Base-by-base conservation (phyloP, 2,113 vertebrate species). In the Crocuta crocuta region DNA sequence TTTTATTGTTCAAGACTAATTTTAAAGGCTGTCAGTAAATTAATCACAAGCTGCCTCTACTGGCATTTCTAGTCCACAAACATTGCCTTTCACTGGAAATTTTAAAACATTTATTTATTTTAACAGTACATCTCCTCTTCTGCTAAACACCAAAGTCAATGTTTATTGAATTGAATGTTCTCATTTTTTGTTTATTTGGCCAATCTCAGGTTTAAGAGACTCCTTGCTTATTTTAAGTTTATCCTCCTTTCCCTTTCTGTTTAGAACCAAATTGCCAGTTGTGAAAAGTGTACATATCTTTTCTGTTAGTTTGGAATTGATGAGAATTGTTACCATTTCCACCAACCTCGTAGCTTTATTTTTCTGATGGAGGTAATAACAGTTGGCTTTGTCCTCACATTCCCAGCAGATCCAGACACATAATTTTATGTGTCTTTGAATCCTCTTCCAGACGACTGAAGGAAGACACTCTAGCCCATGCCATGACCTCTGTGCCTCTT, bases 21-120 rank as follows among this genome's bases (percentile, higher is more conserved):
- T 79, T 53, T 86, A 94, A 96, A 58, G 10, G 1, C n/a, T 76
- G 12, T 43, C 66, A 82, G 78, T 63, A 95, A 83, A 76, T 94
- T 89, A 91, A 71, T 33, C 23, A 71, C 12, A 73, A 26, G 45
- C 26, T 58, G 26, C 24, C 23, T 86, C 31, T 68, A 66, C 19
- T 82, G 48, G 58, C 12, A 73, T 82, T 78, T 94, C 24, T 80
- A 33, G 24, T 88, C 4, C n/a, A 55, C 35, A 85, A 53, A n/a
- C 87, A 71, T 68, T 17, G 5, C 39, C 21, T 5, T 80, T 91
- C 28, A 24, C 26, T 93, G 39, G 80, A 94, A 48, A 50, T 74
- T 82, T 74, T 16, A 48, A 89, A 53, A 23, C 26, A 71, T 61
- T 87, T 58, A 66, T 81, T 84, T 61, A n/a, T 53, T 76, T 24